Percentiles rank a stretch among this genome's conserved stretches.
These are phyloP conservation scores for Cassiopea xamachana DNA, from an alignment of 30 jellyfish, hydroid and myxozoan genomes.

Conservation along the genomic window DNA sequence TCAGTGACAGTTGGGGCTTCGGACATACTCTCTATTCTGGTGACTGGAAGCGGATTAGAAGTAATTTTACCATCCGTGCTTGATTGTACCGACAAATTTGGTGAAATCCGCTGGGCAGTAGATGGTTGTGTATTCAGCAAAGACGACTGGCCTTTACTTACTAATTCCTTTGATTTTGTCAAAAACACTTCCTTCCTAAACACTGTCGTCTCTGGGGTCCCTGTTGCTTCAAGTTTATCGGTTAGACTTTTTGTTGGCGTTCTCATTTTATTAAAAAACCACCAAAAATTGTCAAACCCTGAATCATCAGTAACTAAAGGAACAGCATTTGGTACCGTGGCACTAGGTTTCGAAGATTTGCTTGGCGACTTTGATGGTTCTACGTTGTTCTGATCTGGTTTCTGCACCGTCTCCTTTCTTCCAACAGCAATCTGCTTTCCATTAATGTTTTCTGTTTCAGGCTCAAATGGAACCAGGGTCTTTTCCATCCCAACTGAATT, in stretches of 20 bases:
- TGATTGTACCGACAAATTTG: neutral
- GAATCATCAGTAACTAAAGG: constrained; percentile 17
- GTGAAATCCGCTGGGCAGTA: neutral
- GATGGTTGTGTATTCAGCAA: neutral
- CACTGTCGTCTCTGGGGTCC: neutral
- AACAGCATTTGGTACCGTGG: constrained; percentile 27
- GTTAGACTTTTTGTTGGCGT: neutral
- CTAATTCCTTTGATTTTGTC: neutral
- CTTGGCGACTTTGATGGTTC: neutral
- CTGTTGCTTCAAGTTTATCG: neutral
- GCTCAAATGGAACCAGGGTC: constrained; percentile 28
- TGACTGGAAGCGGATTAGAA: neutral
- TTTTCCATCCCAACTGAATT: neutral
- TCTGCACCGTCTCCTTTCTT: neutral
- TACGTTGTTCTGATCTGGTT: neutral
- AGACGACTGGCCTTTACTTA: neutral
- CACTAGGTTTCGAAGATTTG: neutral
- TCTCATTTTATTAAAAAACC: neutral
- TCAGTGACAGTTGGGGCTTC: constrained; percentile 27
- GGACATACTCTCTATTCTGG: neutral
- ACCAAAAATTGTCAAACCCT: neutral
- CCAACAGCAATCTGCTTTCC: neutral
- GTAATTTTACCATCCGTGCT: neutral
- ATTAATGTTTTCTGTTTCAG: constrained; percentile 1
- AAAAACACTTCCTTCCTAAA: neutral